Evolutionary conservation across 2,113 vertebrate genomes (phyloP).

Genomic region (Aptenodytes patagonicus): DNA sequence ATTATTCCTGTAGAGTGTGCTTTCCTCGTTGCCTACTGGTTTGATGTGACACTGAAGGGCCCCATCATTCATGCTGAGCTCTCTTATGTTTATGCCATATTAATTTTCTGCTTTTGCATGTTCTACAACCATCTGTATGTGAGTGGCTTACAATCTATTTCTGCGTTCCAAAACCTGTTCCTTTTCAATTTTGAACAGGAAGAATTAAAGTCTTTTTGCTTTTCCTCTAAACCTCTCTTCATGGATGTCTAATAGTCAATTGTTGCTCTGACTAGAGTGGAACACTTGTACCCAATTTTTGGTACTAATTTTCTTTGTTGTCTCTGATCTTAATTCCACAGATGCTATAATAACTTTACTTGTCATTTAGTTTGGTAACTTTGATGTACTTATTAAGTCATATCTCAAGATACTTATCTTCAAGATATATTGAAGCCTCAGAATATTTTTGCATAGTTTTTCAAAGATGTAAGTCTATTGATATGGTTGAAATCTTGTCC

Average conservation of each 20-base stretch:
- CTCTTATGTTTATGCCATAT: slow-evolving; percentile 28
- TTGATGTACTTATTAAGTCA: neutral
- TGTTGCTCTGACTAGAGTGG: neutral
- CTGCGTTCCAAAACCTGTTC: neutral
- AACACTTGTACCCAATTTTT: slow-evolving; percentile 16
- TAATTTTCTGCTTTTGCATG: slow-evolving; percentile 23
- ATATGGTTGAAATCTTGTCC: neutral
- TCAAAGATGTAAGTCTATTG: neutral
- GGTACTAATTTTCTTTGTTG: neutral
- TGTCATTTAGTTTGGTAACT: neutral
- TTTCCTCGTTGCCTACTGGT: neutral
- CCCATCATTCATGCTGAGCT: neutral
- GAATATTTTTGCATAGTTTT: slow-evolving; percentile 37
- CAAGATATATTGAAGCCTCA: neutral
- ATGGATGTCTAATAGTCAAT: neutral
- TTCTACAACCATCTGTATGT: slow-evolving; percentile 24
- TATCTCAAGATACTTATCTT: slow-evolving; percentile 20
- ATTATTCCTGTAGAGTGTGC: neutral
- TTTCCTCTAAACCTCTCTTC: neutral
- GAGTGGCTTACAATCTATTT: slow-evolving; percentile 12
- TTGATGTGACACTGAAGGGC: neutral
- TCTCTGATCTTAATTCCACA: slow-evolving; percentile 6
- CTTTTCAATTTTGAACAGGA: neutral
- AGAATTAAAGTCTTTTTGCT: slow-evolving; percentile 11
- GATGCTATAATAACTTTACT: neutral